phyloP scores from a whole-genome alignment of 2,888 invertebrate genomes.

The Leptinotarsa juncta region DNA sequence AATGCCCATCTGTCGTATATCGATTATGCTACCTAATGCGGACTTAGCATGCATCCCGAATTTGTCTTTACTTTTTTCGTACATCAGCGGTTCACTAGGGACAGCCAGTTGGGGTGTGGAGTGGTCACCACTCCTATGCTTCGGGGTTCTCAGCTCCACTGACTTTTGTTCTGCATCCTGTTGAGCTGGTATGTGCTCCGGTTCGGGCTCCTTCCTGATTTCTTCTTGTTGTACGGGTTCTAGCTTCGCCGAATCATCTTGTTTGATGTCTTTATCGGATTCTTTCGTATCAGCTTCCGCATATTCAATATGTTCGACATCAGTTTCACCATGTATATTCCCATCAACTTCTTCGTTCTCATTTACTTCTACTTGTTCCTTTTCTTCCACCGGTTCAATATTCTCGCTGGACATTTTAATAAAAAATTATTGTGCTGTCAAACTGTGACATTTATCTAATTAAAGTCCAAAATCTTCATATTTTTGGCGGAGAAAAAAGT shows the following conservation, averaged over 20 bases:
- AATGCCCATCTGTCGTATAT: constrained; percentile 26
- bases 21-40: constrained; percentile 30
- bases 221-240: not conserved
- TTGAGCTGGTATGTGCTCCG: not conserved
- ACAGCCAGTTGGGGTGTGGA: not conserved
- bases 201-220: not conserved
- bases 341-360: not conserved
- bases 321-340: not conserved
- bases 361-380: not conserved
- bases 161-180: not conserved
- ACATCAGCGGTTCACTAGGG: not conserved
- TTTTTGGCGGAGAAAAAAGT: too few species aligned
- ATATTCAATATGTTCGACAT: not conserved
- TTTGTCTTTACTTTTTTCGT: constrained; percentile 1
- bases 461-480: not conserved
- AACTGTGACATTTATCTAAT: not conserved
- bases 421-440: not conserved
- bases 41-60: not conserved
- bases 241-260: not conserved
- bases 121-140: not conserved
- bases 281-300: not conserved
- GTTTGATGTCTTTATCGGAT: not conserved
- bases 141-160: not conserved
- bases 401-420: not conserved
- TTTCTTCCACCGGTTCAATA: not conserved